These are phyloP conservation scores for Drosophila acutilabella DNA, from an alignment of 2,888 invertebrate species.

Conservation along the genomic window DNA sequence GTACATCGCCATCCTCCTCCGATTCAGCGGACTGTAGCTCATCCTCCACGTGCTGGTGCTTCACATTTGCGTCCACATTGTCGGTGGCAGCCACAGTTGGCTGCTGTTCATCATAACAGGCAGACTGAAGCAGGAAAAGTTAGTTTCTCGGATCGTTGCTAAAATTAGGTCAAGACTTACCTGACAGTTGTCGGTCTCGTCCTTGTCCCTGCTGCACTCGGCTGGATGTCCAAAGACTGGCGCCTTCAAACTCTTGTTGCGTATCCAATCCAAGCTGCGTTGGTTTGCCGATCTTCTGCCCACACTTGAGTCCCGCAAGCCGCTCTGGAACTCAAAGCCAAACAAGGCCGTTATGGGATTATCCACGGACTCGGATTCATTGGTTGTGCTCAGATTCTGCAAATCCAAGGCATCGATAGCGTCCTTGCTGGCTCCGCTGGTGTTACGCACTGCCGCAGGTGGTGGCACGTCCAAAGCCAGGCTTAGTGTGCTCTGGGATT, in stretches of 20 bases:
- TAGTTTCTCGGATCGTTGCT: too few relatives aligned
- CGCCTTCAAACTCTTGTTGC: conserved; percentile 63
- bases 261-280: conserved; percentile 68
- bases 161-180: conserved; percentile 74
- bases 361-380: conserved; percentile 83
- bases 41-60: conserved; percentile 64
- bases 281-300: conserved; percentile 72
- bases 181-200: conserved; percentile 86
- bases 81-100: conserved; percentile 49
- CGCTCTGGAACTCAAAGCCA: conserved; percentile 72
- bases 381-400: conserved; percentile 82
- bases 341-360: conserved; percentile 72
- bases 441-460: conserved; percentile 66
- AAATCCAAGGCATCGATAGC: conserved; percentile 77
- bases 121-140: conserved; percentile 67
- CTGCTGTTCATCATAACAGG: conserved; percentile 81
- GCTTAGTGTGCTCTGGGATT: conserved; percentile 46
- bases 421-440: conserved; percentile 67
- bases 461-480: conserved; percentile 71
- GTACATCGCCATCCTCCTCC: conserved; percentile 48
- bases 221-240: conserved; percentile 84
- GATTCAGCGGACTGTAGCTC: conserved; percentile 68
- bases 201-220: conserved; percentile 84
- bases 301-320: conserved; percentile 69
- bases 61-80: conserved; percentile 65